Evolutionary conservation across 2,797 vertebrate species (phyloP).

Genomic region (Chromis chromis): DNA sequence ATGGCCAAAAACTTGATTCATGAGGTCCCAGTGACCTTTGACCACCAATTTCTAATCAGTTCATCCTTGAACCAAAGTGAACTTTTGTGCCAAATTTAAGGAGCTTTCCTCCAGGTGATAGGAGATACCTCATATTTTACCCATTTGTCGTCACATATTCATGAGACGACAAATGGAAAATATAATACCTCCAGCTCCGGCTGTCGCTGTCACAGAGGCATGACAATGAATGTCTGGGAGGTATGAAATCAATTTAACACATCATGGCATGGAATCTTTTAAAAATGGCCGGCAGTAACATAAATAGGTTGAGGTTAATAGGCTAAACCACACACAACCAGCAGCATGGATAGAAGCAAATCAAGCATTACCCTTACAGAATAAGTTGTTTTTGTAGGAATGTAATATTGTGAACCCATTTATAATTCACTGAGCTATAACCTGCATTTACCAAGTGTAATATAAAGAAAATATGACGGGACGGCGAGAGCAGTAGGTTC

Average conservation of each 20-base stretch:
- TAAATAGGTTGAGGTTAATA: slow-evolving; percentile 30
- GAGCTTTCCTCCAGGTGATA: too few relatives aligned
- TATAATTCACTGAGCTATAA: slow-evolving; percentile 30
- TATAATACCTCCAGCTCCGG: too few relatives aligned
- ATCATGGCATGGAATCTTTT: slow-evolving; percentile 18
- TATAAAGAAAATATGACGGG: slow-evolving; percentile 20
- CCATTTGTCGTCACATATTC: too few relatives aligned
- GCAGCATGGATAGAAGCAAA: slow-evolving; percentile 29
- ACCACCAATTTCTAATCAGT: too few relatives aligned
- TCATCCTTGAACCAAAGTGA: too few relatives aligned
- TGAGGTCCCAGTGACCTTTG: too few relatives aligned
- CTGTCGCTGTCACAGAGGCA: too few relatives aligned
- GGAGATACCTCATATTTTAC: too few relatives aligned
- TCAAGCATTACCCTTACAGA: slow-evolving; percentile 29
- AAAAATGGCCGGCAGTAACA: slow-evolving; percentile 23
- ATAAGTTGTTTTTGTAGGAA: slow-evolving; percentile 49
- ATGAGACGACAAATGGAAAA: too few relatives aligned
- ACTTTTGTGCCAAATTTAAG: too few relatives aligned
- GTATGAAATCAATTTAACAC: slow-evolving; percentile 45
- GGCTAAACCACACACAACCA: slow-evolving; percentile 38
- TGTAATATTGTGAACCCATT: slow-evolving; percentile 34
- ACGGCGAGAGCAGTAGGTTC: slow-evolving; percentile 21
- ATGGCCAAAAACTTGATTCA: too few relatives aligned
- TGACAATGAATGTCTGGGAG: slow-evolving; percentile 2
- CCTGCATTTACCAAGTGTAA: slow-evolving; percentile 23